These are phyloP conservation scores for Proisotoma minuta DNA, from an alignment of 2,888 invertebrate species.

Conservation along the genomic window DNA sequence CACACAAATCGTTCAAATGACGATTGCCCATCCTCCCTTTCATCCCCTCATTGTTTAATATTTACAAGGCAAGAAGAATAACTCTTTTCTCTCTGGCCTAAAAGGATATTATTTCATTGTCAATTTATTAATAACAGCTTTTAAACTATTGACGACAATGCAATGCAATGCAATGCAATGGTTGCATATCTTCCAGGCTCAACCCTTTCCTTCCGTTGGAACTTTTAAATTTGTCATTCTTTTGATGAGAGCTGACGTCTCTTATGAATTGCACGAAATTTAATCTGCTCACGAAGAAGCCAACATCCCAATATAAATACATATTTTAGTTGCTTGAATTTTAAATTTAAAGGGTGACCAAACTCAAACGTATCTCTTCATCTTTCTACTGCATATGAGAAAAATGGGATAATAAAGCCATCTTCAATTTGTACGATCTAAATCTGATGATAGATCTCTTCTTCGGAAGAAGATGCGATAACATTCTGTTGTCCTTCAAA, in stretches of 20 bases:
- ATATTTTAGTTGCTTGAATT: no score
- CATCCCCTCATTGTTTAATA: background rate
- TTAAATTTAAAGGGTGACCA: background rate
- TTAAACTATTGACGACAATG: no score
- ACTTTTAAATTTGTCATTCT: background rate
- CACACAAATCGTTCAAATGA: background rate
- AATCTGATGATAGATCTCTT: background rate
- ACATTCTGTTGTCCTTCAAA: constrained; percentile 14
- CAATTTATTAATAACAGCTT: background rate
- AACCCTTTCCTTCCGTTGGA: constrained; percentile 17
- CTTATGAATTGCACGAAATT: constrained; percentile 7
- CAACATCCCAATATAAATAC: background rate
- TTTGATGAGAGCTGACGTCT: constrained; percentile 4
- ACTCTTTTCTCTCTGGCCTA: constrained; percentile 2
- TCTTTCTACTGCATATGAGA: background rate
- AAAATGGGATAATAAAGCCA: background rate
- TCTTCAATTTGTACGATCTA: constrained; percentile 4
- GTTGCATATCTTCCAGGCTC: background rate
- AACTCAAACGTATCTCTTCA: constrained; percentile 1
- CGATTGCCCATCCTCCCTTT: background rate
- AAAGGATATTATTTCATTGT: constrained; percentile 11
- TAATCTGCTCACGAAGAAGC: constrained; percentile 8
- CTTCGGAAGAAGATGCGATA: constrained; percentile 7
- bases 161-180: no score
- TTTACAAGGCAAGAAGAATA: background rate